Percentiles rank a stretch among this genome's conserved stretches.
phyloP scores from a whole-genome alignment of 1,140 invertebrate species.

The Gyrodactylus salaris region DNA sequence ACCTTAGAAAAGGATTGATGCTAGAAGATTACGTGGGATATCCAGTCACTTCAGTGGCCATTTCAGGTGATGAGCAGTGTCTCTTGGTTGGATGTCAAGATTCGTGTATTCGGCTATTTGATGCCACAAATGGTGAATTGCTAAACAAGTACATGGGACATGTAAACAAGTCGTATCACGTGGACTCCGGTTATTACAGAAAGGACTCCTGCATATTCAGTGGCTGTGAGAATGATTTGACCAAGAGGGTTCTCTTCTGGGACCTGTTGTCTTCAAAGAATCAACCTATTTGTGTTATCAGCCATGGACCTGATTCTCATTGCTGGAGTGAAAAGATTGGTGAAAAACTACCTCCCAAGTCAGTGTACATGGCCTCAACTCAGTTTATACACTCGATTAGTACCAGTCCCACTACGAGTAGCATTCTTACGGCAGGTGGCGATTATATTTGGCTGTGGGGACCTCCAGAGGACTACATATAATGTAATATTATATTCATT shows the following conservation, averaged over 20 bases:
- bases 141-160: background rate
- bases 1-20: constrained; percentile 46
- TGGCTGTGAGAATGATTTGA: background rate
- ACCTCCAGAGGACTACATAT: background rate
- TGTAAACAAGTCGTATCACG: background rate
- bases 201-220: background rate
- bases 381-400: background rate
- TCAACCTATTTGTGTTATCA: background rate
- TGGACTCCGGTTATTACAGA: background rate
- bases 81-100: background rate
- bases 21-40: constrained; percentile 43
- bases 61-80: background rate
- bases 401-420: background rate
- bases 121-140: background rate
- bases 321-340: background rate
- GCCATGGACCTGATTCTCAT: background rate
- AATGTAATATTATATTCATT: too few relatives aligned
- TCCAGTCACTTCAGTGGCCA: background rate
- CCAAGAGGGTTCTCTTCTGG: background rate
- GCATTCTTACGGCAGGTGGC: background rate
- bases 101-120: background rate
- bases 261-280: background rate
- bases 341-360: background rate
- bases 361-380: background rate
- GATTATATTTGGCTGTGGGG: background rate